Conservation (phyloP, 2,113 vertebrate genomes). For the Delphinapterus leucas region DNA sequence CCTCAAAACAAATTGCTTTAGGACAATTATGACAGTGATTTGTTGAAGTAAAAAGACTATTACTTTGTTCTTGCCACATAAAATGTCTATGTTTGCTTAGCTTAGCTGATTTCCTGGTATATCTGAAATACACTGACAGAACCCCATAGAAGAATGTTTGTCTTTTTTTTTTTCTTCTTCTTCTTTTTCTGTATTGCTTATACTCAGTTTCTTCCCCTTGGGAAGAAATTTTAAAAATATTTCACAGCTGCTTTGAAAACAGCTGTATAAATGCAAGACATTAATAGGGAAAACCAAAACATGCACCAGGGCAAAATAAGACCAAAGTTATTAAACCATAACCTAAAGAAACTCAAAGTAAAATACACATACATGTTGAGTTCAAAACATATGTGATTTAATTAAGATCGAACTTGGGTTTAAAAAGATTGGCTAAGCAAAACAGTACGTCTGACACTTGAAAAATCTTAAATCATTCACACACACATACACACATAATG, state of each 20-base stretch:
- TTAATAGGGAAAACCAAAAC: slow-evolving; percentile 74
- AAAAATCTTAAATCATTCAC: slow-evolving; percentile 9
- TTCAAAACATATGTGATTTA: slow-evolving; percentile 63
- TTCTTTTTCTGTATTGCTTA: slow-evolving; percentile 24
- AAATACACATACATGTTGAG: slow-evolving; percentile 72
- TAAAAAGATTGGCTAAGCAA: slow-evolving; percentile 16
- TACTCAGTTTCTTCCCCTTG: slow-evolving; percentile 61
- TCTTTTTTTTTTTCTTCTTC: background rate
- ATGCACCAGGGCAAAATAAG: slow-evolving; percentile 67
- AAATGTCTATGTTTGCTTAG: slow-evolving; percentile 63
- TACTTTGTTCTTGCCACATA: slow-evolving; percentile 54
- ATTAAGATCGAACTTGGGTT: slow-evolving; percentile 53
- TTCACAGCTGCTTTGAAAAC: slow-evolving; percentile 74
- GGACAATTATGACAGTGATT: slow-evolving; percentile 66
- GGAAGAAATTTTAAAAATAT: slow-evolving; percentile 69
- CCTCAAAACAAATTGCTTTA: slow-evolving; percentile 49
- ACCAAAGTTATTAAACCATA: slow-evolving; percentile 73
- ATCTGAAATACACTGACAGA: slow-evolving; percentile 42
- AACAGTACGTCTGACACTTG: background rate
- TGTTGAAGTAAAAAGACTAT: slow-evolving; percentile 47
- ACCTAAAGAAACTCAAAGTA: slow-evolving; percentile 69
- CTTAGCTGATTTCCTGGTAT: slow-evolving; percentile 61
- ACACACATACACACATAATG: background rate
- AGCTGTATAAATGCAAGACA: slow-evolving; percentile 80
- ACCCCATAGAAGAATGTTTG: slow-evolving; percentile 45